phyloP scores from a whole-genome alignment of 2,113 vertebrate species.

The Chionomys nivalis region DNA sequence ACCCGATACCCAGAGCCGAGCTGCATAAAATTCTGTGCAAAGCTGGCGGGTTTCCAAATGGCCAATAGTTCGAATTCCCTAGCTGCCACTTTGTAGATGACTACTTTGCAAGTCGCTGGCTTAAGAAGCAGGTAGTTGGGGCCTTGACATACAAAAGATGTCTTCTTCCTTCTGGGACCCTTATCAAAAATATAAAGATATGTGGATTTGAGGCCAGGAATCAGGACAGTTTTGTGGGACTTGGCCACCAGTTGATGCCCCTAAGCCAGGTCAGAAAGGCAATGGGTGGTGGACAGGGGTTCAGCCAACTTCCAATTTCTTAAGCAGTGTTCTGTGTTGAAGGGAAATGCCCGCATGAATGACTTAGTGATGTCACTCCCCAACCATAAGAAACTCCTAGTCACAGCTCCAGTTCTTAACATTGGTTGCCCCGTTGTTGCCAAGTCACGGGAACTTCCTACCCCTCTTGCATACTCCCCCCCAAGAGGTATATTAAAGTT shows the following conservation, averaged over 20 bases:
- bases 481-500: background rate
- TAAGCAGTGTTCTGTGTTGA: background rate
- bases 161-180: background rate
- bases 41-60: background rate
- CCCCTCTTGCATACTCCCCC: background rate
- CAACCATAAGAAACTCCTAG: background rate
- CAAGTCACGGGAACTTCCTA: background rate
- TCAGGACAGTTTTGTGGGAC: background rate
- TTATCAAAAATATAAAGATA: background rate
- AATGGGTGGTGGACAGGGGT: background rate
- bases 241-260: background rate
- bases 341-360: background rate
- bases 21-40: background rate
- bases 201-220: background rate
- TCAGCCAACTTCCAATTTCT: background rate
- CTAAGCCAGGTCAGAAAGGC: background rate
- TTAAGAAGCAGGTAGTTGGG: background rate
- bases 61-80: background rate
- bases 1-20: accelerated
- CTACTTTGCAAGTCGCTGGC: background rate
- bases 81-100: background rate
- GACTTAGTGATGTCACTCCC: background rate
- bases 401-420: background rate
- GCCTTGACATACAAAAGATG: background rate
- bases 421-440: background rate